Percentiles rank a stretch among this genome's conserved stretches.
Evolutionary conservation across 2,113 vertebrate species (phyloP).

Genomic region (Hucho hucho): DNA sequence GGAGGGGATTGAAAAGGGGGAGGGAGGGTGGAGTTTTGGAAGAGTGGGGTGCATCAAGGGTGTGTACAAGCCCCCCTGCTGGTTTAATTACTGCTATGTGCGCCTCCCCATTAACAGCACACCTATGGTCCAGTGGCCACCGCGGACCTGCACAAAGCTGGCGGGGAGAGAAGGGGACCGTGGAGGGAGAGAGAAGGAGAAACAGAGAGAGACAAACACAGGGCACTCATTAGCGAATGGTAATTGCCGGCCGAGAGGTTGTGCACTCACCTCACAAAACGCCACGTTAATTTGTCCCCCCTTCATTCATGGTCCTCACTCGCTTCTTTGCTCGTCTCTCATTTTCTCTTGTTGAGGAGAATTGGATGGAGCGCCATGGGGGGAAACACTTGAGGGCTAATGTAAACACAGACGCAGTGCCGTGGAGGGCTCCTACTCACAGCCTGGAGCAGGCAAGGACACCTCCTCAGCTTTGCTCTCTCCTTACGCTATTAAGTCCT

Average conservation of each 20-base stretch:
- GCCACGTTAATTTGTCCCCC: conserved; percentile 74
- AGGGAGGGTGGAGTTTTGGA: conserved; percentile 37
- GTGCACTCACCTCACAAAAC: conserved; percentile 69
- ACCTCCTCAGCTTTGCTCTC: conserved; percentile 23
- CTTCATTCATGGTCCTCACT: conserved; percentile 8
- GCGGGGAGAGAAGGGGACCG: conserved; percentile 53
- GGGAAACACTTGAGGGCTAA: conserved; percentile 67
- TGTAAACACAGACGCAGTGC: conserved; percentile 44
- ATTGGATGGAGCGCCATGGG: conserved; percentile 63
- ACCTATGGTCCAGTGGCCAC: conserved; percentile 70
- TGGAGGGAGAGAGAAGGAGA: conserved; percentile 6
- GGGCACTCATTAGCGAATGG: conserved; percentile 80
- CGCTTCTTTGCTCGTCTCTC: conserved; percentile 42
- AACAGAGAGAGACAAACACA: conserved; percentile 38
- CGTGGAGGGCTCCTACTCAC: conserved; percentile 5
- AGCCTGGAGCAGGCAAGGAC: background rate
- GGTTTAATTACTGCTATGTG: conserved; percentile 82
- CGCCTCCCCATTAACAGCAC: conserved; percentile 71
- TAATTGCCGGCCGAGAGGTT: conserved; percentile 76
- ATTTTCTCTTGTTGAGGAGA: conserved; percentile 57
- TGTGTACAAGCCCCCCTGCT: conserved; percentile 65
- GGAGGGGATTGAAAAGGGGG: conserved; percentile 17
- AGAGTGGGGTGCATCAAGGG: conserved; percentile 34
- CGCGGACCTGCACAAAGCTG: conserved; percentile 66
- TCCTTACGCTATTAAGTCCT: conserved; percentile 41